phyloP scores from a whole-genome alignment of 2,797 vertebrate species.

The Gobio occitaniae region DNA sequence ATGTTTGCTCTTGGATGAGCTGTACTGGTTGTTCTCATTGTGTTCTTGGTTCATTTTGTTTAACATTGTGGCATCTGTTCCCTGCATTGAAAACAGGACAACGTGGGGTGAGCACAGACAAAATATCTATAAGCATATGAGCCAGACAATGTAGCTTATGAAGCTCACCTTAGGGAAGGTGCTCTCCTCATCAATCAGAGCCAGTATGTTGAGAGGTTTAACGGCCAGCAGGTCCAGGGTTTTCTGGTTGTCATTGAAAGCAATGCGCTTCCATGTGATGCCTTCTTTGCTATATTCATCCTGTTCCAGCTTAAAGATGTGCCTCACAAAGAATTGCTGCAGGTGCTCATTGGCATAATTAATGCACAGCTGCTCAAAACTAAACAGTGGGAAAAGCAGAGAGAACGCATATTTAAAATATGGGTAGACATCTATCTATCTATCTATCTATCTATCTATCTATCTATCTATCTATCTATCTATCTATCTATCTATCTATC shows the following conservation, averaged over 20 bases:
- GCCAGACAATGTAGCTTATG: background rate
- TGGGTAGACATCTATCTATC: background rate
- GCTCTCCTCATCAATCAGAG: conserved; percentile 88
- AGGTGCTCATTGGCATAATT: conserved; percentile 96
- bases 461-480: background rate
- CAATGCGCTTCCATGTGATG: conserved; percentile 85
- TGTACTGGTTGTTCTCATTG: conserved; percentile 75
- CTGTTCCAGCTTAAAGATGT: conserved; percentile 93
- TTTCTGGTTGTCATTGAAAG: conserved; percentile 85
- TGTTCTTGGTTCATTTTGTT: conserved; percentile 87
- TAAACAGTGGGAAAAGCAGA: conserved; percentile 62
- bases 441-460: too few species aligned
- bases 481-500: too few species aligned
- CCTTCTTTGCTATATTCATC: conserved; percentile 87
- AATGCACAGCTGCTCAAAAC: conserved; percentile 97
- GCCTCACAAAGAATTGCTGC: conserved; percentile 93
- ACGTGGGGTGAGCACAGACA: background rate
- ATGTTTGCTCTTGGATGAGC: conserved; percentile 80
- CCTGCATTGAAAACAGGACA: conserved; percentile 73
- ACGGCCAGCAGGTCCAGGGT: conserved; percentile 86
- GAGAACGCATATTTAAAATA: background rate
- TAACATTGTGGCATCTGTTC: conserved; percentile 89
- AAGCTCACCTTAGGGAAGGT: conserved; percentile 87
- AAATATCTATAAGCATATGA: background rate
- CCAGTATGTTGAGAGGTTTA: conserved; percentile 84